Percentiles rank a stretch among this genome's conserved stretches.
phyloP scores from a whole-genome alignment of 2,888 invertebrate species.

The Catonia carolina region DNA sequence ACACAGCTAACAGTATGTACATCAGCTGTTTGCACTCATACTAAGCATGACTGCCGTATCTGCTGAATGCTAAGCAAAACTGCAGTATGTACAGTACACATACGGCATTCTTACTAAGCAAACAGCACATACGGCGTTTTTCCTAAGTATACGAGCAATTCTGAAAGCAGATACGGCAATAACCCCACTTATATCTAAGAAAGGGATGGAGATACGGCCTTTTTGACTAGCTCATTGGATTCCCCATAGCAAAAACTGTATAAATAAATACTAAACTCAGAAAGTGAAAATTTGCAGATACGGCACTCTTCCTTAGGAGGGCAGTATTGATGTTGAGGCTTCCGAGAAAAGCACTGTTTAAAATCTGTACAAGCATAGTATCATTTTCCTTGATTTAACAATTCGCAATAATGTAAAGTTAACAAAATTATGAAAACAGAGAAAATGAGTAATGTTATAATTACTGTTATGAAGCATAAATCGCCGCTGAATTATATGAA shows the following conservation, averaged over 20 bases:
- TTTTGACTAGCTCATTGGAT: constrained; percentile 12
- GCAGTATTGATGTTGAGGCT: constrained; percentile 3
- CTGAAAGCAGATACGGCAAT: constrained; percentile 1
- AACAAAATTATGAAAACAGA: too few species aligned
- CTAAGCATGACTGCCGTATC: background rate
- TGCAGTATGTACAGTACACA: constrained; percentile 10
- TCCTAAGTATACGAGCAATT: background rate
- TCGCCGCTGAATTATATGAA: too few species aligned
- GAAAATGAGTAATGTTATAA: too few species aligned
- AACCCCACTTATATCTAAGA: constrained; percentile 1
- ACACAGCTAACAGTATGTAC: background rate
- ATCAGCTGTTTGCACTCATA: background rate
- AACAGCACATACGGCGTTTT: background rate
- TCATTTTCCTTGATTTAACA: too few species aligned
- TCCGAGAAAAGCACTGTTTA: too few species aligned
- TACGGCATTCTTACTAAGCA: constrained; percentile 8
- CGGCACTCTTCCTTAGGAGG: constrained; percentile 9
- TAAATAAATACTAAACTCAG: constrained; percentile 1
- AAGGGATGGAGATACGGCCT: constrained; percentile 7
- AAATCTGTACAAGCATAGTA: too few species aligned
- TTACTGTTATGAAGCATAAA: too few species aligned
- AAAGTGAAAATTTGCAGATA: constrained; percentile 2
- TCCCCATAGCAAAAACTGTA: constrained; percentile 1
- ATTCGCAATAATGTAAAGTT: too few species aligned
- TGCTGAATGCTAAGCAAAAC: constrained; percentile 4